phyloP scores from a whole-genome alignment of 2,797 vertebrate genomes.

The Sebastes vulpes region DNA sequence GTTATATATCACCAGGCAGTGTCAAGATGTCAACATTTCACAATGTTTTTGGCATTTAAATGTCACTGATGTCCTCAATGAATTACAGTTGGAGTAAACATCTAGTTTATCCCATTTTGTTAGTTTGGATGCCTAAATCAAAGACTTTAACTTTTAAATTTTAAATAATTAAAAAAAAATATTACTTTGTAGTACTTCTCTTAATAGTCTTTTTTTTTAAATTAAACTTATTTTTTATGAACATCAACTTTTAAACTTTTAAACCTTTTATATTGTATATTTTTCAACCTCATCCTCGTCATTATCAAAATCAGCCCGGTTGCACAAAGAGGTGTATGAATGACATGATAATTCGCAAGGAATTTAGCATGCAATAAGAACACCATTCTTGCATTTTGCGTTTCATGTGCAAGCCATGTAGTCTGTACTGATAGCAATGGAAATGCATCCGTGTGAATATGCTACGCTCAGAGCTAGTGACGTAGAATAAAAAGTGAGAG shows the following conservation, averaged over 20 bases:
- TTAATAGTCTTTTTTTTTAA: background rate
- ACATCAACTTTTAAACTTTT: too few species aligned
- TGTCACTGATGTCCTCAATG: background rate
- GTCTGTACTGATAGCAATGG: too few species aligned
- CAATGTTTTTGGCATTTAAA: slow-evolving; percentile 22
- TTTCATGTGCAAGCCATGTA: background rate
- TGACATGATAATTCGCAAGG: background rate
- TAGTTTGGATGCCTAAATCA: background rate
- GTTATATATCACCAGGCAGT: background rate
- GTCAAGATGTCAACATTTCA: background rate
- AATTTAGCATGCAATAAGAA: background rate
- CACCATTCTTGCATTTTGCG: background rate
- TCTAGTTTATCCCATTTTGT: background rate
- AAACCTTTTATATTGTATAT: too few species aligned
- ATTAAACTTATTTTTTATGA: background rate
- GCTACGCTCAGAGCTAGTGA: too few species aligned
- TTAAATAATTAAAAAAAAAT: background rate
- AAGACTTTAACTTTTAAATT: background rate
- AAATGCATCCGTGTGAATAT: too few species aligned
- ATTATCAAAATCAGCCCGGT: background rate
- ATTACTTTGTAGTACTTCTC: background rate
- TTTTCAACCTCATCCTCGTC: background rate
- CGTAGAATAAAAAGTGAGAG: too few species aligned
- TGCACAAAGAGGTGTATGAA: background rate
- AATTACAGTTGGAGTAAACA: background rate